These are phyloP conservation scores for Bos taurus DNA, from an alignment of 2,113 vertebrate species.

Conservation along the genomic window ARS-UCD2.0 NC_037340.1:76219501-76220000, in stretches of 20 bases:
- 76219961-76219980: not conserved
- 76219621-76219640: fast-evolving
- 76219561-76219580: fast-evolving
- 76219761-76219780: fast-evolving
- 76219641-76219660: no score
- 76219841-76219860: not conserved
- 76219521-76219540: not conserved
- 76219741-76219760: not conserved
- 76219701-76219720: not conserved
- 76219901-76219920: not conserved
- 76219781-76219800: fast-evolving
- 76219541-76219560: fast-evolving
- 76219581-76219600: fast-evolving
- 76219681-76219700: not conserved
- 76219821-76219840: fast-evolving
- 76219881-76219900: not conserved
- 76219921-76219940: not conserved
- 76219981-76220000: not conserved
- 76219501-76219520: not conserved
- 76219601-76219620: not conserved
- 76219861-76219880: not conserved
- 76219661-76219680: not conserved
- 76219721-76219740: not conserved
- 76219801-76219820: not conserved
- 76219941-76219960: fast-evolving